phyloP scores from a whole-genome alignment of 1,140 invertebrate genomes.

The Ostrea denselamellosa region DNA sequence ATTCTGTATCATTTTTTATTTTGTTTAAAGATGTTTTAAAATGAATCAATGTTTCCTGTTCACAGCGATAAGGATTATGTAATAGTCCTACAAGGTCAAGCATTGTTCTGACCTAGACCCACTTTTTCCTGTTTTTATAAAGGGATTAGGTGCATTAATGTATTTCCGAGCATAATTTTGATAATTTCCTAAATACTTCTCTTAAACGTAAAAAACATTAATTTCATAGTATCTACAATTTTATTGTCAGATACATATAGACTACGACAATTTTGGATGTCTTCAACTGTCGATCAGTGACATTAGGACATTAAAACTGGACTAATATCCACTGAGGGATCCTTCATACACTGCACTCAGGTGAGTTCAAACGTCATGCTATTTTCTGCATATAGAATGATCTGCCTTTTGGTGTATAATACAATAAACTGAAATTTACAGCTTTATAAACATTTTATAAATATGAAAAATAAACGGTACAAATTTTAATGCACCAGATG shows the following conservation, averaged over 20 bases:
- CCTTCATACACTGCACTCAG: too few relatives aligned
- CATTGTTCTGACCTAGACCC: not conserved
- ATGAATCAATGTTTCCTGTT: not conserved
- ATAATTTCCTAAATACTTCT: not conserved
- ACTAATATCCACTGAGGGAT: not conserved
- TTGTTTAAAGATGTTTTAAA: not conserved
- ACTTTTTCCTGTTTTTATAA: not conserved
- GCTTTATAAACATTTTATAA: too few relatives aligned
- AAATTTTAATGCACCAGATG: too few relatives aligned
- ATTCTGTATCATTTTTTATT: not conserved
- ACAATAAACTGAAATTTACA: too few relatives aligned
- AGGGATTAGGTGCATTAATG: not conserved
- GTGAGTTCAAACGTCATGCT: too few relatives aligned
- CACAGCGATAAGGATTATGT: not conserved
- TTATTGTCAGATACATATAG: not conserved
- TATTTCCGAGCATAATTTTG: not conserved
- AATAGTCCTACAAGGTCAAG: slow-evolving; percentile 1
- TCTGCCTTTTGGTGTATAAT: too few relatives aligned
- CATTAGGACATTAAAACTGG: not conserved
- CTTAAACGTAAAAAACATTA: not conserved
- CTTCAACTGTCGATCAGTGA: slow-evolving; percentile 1
- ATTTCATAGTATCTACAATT: not conserved
- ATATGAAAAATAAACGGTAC: too few relatives aligned
- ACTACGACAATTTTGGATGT: not conserved
- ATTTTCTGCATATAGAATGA: too few relatives aligned